phyloP scores from a whole-genome alignment of 2,888 invertebrate species.

The Suillia variegata region DNA sequence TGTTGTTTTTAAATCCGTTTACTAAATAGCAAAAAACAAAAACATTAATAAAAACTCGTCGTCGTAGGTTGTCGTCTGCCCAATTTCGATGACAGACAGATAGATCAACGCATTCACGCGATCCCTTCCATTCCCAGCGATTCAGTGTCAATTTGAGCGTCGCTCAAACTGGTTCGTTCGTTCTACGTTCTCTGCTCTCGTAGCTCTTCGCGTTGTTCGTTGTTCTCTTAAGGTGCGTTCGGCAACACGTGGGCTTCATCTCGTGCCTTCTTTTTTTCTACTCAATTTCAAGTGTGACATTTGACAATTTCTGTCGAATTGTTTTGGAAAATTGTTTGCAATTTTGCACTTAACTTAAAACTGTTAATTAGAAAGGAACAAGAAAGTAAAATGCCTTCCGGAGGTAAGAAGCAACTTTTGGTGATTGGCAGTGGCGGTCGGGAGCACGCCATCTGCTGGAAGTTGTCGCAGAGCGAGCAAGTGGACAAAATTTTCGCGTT shows the following conservation, averaged over 20 bases:
- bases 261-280: too few relatives aligned
- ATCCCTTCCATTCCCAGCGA: background rate
- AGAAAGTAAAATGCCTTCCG: slow-evolving; percentile 36
- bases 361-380: too few relatives aligned
- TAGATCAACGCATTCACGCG: background rate
- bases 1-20: too few relatives aligned
- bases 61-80: too few relatives aligned
- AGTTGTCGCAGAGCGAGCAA: slow-evolving; percentile 78
- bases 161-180: slow-evolving; percentile 27
- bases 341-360: too few relatives aligned
- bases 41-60: too few relatives aligned
- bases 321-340: background rate
- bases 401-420: slow-evolving; percentile 68
- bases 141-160: slow-evolving; percentile 11
- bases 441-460: slow-evolving; percentile 96
- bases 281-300: too few relatives aligned
- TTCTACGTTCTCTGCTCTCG: background rate
- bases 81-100: too few relatives aligned
- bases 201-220: background rate
- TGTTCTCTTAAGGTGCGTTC: background rate
- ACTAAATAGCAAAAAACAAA: too few relatives aligned
- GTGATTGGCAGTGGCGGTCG: slow-evolving; percentile 93
- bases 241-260: slow-evolving; percentile 7
- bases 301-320: too few relatives aligned
- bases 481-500: slow-evolving; percentile 77